Evolutionary conservation across 2,113 vertebrate genomes (phyloP).

Genomic region (Cathartes aura): DNA sequence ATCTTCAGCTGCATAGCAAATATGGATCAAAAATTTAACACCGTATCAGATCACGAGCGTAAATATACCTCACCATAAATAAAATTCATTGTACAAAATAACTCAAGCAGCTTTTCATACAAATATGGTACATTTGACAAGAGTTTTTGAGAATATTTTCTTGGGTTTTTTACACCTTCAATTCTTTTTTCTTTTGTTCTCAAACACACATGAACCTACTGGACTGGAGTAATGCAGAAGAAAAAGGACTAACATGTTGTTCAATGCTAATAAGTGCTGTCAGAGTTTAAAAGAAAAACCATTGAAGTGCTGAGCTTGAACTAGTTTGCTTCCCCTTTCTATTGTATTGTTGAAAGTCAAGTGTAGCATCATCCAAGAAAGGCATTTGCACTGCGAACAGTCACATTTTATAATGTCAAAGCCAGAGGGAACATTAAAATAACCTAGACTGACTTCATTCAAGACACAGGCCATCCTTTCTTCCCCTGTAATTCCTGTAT

Average conservation of each 20-base stretch:
- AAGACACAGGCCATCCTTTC: background rate
- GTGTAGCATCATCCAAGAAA: background rate
- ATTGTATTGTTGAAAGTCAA: background rate
- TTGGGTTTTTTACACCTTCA: slow-evolving; percentile 66
- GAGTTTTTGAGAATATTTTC: slow-evolving; percentile 56
- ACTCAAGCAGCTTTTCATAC: slow-evolving; percentile 80
- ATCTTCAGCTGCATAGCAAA: slow-evolving; percentile 80
- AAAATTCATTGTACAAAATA: slow-evolving; percentile 83
- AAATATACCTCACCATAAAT: slow-evolving; percentile 85
- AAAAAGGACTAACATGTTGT: background rate
- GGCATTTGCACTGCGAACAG: background rate
- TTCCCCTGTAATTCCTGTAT: background rate
- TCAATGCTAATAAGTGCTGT: slow-evolving; percentile 41
- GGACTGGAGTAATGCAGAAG: slow-evolving; percentile 46
- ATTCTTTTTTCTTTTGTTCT: slow-evolving; percentile 55
- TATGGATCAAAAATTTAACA: slow-evolving; percentile 80
- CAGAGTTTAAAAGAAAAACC: slow-evolving; percentile 36
- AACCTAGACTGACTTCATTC: background rate
- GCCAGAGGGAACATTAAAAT: background rate
- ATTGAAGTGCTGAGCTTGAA: slow-evolving; percentile 29
- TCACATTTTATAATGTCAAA: background rate
- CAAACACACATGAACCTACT: slow-evolving; percentile 58
- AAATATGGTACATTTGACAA: slow-evolving; percentile 83
- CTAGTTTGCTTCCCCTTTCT: background rate
- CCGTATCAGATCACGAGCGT: slow-evolving; percentile 77